phyloP scores from a whole-genome alignment of 2,888 invertebrate genomes.

The Drosophila siamana region DNA sequence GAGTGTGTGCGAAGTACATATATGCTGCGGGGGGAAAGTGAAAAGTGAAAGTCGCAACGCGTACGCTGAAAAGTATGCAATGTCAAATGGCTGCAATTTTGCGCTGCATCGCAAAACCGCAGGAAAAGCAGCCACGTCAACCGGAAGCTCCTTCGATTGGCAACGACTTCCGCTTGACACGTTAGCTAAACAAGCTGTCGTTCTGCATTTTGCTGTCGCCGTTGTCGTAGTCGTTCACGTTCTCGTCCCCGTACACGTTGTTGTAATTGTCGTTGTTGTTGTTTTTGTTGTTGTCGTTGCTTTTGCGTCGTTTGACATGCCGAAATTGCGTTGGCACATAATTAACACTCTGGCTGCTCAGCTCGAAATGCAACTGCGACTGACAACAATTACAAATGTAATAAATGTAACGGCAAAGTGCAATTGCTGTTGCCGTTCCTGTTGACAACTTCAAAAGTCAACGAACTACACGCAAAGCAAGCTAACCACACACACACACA shows the following conservation, averaged over 20 bases:
- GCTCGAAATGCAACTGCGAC: constrained; percentile 56
- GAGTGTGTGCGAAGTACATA: constrained; percentile 1
- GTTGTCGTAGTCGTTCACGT: constrained; percentile 33
- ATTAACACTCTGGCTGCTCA: constrained; percentile 66
- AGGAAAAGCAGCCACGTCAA: constrained; percentile 55
- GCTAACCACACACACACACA: constrained; percentile 35
- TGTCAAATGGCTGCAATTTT: constrained; percentile 37
- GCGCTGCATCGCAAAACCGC: constrained; percentile 26
- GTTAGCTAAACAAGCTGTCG: constrained; percentile 83
- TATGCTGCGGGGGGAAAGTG: constrained; percentile 4
- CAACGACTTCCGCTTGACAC: constrained; percentile 85
- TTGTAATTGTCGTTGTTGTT: constrained; percentile 23
- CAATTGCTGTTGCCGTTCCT: constrained; percentile 54
- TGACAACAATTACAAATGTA: constrained; percentile 82
- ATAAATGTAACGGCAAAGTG: constrained; percentile 79
- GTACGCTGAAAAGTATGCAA: constrained; percentile 47
- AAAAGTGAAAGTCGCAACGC: constrained; percentile 69
- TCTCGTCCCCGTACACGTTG: not conserved
- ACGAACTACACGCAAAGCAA: constrained; percentile 76
- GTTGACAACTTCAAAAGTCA: constrained; percentile 76
- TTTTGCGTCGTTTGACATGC: constrained; percentile 46
- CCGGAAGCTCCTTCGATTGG: constrained; percentile 85
- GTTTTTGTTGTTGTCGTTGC: constrained; percentile 15
- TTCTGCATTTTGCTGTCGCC: constrained; percentile 47
- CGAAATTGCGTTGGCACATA: constrained; percentile 70